A percentile compares a stretch with the other conserved stretches of the same genome.
Conservation (phyloP, 2,113 vertebrate genomes). For the Gnathonemus echidnorhynchus region DNA sequence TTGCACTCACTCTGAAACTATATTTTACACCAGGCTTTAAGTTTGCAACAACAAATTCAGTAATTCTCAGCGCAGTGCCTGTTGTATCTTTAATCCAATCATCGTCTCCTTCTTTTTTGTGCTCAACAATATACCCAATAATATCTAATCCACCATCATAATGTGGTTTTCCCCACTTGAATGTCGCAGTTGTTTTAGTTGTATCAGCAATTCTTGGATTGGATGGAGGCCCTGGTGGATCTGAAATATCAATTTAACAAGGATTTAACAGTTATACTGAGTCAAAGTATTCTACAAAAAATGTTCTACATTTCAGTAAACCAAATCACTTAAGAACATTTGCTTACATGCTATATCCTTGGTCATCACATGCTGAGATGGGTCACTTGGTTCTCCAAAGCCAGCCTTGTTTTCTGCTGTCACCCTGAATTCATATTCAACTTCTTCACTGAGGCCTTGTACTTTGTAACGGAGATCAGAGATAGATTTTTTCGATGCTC, state of each 20-base stretch:
- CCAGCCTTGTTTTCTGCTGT: slow-evolving; percentile 97
- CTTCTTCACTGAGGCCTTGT: slow-evolving; percentile 84
- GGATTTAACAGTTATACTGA: background rate
- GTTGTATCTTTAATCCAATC: slow-evolving; percentile 87
- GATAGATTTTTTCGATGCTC: slow-evolving; percentile 83
- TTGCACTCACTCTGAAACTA: slow-evolving; percentile 84
- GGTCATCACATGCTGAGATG: slow-evolving; percentile 75
- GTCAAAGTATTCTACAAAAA: background rate
- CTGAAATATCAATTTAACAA: slow-evolving; percentile 45
- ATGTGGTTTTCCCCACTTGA: slow-evolving; percentile 85
- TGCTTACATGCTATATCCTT: slow-evolving; percentile 91
- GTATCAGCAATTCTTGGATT: slow-evolving; percentile 87
- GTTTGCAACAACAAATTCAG: slow-evolving; percentile 82
- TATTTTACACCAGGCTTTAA: slow-evolving; percentile 88
- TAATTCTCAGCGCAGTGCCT: slow-evolving; percentile 74
- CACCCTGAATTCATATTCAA: slow-evolving; percentile 94
- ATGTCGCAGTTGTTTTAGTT: slow-evolving; percentile 86
- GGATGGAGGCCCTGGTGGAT: slow-evolving; percentile 92
- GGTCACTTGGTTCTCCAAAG: slow-evolving; percentile 86
- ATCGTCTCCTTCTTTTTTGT: slow-evolving; percentile 88
- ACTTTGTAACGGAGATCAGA: slow-evolving; percentile 93
- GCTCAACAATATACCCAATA: slow-evolving; percentile 86
- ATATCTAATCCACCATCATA: slow-evolving; percentile 96
- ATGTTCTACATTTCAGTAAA: background rate
- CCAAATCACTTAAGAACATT: background rate